Evolutionary conservation across 1,140 invertebrate genomes (phyloP), one percentile per base, ranked within the genome.

Genomic region (Pinna nobilis): DNA sequence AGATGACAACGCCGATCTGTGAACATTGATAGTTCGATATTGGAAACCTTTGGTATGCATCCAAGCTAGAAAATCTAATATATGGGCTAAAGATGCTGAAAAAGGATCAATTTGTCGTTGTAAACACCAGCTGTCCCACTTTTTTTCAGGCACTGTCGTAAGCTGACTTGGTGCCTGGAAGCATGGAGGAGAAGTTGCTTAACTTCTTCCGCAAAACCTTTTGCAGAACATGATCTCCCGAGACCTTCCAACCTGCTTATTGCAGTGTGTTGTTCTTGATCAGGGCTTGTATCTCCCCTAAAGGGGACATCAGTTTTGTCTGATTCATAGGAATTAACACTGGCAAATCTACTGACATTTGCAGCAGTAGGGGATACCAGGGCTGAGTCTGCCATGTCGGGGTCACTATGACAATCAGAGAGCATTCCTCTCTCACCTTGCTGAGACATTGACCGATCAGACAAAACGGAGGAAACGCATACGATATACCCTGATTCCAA

Each of bases 1-100:
- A 33, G 37, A 66, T 7, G 63, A 67, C 18, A 67, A 20, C 13
- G 44, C 53, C 1, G 63, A 66, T 30, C 28, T 37, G 28, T 74
- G 71, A 11, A 74, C 63, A 74, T 74, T 74, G 44, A 74, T 51
- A 32, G 71, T 66, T 61, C 71, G 57, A 23, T 74, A 74, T 32
- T 60, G 63, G 60, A 65, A 66, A 7, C 57, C 57, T 18, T 60
- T 32, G 20, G 32, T 32, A 9, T 7, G 37, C 57, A 60, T 35
- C 13, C 20, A 3, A 25, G 30, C 20, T 13, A 71, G n/a, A n/a
- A n/a, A n/a, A n/a, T 60, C 35, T 20, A 9, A 23, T 4, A 63
- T 33, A 32, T 35, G 13, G 11, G 20, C 49, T 51, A 71, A 20
- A 71, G 57, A 30, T 25, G 69, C 57, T 47, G 50, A 51, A 71